Base-by-base conservation (phyloP, 2,113 vertebrate genomes). In the Dolichotis patagonum region DNA sequence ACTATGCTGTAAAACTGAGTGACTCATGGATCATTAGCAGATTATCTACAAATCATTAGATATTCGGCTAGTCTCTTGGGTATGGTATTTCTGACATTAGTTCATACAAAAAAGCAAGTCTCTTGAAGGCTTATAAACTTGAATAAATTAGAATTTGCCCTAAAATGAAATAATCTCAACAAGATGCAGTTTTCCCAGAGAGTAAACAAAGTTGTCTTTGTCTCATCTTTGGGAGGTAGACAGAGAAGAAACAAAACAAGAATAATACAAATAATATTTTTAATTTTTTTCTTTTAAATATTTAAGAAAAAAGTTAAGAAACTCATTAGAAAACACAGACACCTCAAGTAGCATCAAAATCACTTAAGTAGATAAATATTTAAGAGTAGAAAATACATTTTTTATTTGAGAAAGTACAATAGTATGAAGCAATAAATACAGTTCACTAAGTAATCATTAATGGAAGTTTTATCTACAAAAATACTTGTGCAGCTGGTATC, bases 401-500 rank as follows among this genome's bases (percentile, higher is more conserved):
- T 58, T 85, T 83, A 35, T 46, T 60, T 90, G 93, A 92, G 35
- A 83, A 97, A 91, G 90, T 54, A 6, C 12, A 91, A 78, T 2
- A 52, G 52, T 60, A 56, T 22, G 35, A 89, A 58, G 35, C 41
- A 71, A 35, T 38, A n/a, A 88, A 41, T 46, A 75, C 35, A 67
- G n/a, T 24, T 52, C 22, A 80, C 28, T 1, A 38, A 16, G 4
- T 35, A 62, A 65, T 32, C 65, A 69, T 41, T 20, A 88, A 32
- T 49, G 84, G 69, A 80, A 83, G 65, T 22, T 56, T 93, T 8
- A 62, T 24, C 63, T 62, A 7, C 32, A 67, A 5, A 77, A 88
- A 7, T 19, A 81, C 17, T 5, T 91, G 19, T 88, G 75, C 86
- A 94, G 75, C 46, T 97, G 75, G 49, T 69, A 89, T 46, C 94